Conservation (phyloP, 1,140 invertebrate species). For the Bombus consobrinus region DNA sequence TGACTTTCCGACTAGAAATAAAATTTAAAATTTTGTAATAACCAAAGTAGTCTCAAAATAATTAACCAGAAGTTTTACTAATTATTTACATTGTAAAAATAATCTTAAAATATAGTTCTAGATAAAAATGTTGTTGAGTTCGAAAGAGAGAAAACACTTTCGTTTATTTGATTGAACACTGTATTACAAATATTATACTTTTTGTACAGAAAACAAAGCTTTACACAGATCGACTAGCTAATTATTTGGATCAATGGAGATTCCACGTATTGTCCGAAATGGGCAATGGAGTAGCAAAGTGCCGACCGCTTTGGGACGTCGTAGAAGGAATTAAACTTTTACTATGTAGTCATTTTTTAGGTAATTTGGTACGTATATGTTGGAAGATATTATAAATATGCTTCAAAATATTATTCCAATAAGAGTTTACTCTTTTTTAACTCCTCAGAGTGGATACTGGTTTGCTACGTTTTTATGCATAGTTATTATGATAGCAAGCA, state of each 20-base stretch:
- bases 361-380: constrained; percentile 84
- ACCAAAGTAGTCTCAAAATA: too few species aligned
- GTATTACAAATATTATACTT: neutral
- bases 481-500: constrained; percentile 76
- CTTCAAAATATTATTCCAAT: neutral
- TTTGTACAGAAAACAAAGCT: constrained; percentile 84
- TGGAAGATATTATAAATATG: neutral
- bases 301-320: constrained; percentile 88
- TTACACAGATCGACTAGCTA: constrained; percentile 85
- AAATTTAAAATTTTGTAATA: neutral
- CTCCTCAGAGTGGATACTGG: constrained; percentile 85
- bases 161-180: neutral
- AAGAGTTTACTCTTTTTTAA: neutral
- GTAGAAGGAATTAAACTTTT: constrained; percentile 86
- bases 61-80: too few species aligned
- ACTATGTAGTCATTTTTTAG: constrained; percentile 88
- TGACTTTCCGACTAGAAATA: neutral
- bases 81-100: too few species aligned
- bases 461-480: constrained; percentile 80
- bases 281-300: constrained; percentile 86
- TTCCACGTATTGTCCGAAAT: constrained; percentile 86
- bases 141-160: too few species aligned
- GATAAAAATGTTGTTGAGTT: too few species aligned
- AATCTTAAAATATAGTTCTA: too few species aligned
- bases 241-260: constrained; percentile 87